Percentiles rank a stretch among this genome's conserved stretches.
phyloP scores from a whole-genome alignment of 2,888 invertebrate genomes.

The Nomada ruficornis region DNA sequence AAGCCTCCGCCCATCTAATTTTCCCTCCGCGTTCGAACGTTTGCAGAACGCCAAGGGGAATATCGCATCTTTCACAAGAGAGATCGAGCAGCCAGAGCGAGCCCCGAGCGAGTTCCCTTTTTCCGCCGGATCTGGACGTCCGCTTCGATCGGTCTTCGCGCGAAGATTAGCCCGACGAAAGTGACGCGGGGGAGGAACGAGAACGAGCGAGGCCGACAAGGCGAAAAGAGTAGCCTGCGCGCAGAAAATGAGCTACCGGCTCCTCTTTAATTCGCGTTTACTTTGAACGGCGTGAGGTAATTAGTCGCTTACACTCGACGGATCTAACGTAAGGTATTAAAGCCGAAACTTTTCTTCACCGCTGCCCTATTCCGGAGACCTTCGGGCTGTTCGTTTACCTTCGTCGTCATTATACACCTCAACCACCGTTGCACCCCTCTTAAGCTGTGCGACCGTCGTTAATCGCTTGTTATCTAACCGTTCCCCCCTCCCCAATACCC shows the following conservation, averaged over 20 bases:
- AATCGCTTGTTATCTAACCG: conserved; percentile 82
- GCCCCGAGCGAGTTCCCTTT: background rate
- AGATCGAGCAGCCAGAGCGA: conserved; percentile 11
- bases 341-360: conserved; percentile 62
- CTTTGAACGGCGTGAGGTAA: conserved; percentile 82
- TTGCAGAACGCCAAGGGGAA: background rate
- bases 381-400: conserved; percentile 67
- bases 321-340: conserved; percentile 78
- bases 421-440: conserved; percentile 49
- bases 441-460: conserved; percentile 76
- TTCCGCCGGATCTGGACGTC: conserved; percentile 30
- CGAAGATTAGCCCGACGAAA: conserved; percentile 41
- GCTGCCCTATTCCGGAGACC: conserved; percentile 62
- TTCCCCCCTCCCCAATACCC: conserved; percentile 46
- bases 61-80: conserved; percentile 15
- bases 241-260: conserved; percentile 75
- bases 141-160: conserved; percentile 56
- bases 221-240: conserved; percentile 55
- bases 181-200: conserved; percentile 22
- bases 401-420: conserved; percentile 71
- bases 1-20: conserved; percentile 9
- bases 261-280: conserved; percentile 83
- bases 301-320: conserved; percentile 79
- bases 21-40: background rate
- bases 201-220: background rate